Evolutionary conservation across 2,797 vertebrate species (phyloP).

Genomic region (Crax fasciolata): DNA sequence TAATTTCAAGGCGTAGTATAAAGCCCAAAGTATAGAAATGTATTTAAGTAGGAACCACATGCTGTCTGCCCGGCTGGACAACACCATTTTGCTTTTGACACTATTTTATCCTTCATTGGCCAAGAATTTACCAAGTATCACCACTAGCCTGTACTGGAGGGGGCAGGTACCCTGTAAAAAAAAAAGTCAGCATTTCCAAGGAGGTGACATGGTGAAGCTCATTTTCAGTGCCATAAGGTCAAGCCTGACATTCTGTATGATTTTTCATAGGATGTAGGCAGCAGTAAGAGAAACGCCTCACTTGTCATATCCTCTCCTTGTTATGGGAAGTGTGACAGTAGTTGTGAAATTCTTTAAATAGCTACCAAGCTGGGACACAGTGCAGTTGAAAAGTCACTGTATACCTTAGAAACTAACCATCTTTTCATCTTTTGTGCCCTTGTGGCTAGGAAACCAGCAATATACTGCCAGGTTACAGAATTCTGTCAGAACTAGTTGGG

Average conservation of each 20-base stretch:
- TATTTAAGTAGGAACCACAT: neutral
- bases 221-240: neutral
- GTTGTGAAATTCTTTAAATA: constrained; percentile 4
- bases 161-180: neutral
- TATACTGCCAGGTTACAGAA: neutral
- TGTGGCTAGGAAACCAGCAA: neutral
- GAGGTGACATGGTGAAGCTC: too few relatives aligned
- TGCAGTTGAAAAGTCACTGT: neutral
- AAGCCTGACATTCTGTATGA: neutral
- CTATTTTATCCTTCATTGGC: neutral
- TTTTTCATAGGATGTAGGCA: neutral
- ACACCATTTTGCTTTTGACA: neutral
- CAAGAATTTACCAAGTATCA: neutral
- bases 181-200: neutral
- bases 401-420: neutral
- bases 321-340: neutral
- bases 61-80: neutral
- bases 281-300: neutral
- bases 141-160: neutral
- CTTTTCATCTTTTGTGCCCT: neutral
- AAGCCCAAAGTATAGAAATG: neutral
- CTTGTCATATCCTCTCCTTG: neutral
- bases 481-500: neutral
- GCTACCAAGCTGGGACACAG: neutral
- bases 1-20: neutral